Evolutionary conservation across 2,888 invertebrate genomes (phyloP), one percentile per base, ranked within the genome.

Genomic region (Noctua comes): DNA sequence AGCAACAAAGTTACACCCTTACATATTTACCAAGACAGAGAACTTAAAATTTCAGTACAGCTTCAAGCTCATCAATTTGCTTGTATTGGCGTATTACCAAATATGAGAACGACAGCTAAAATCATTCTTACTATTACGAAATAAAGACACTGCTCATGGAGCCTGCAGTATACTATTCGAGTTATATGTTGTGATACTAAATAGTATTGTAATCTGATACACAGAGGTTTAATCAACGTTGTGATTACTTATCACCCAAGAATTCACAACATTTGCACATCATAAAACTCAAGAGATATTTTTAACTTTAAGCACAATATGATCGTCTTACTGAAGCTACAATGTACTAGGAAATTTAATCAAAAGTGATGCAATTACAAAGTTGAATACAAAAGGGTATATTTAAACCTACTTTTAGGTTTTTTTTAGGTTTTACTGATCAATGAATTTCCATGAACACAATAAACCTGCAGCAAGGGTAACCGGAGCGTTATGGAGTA

Each of bases 401-500:
- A 48, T 40, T 11, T 7, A n/a, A 48, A 21, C 40, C 24, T 31
- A 40, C n/a, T 27, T 40, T 54, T 54, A 40, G 10, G 24, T 27
- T 11, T 51, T 31, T 27, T 40, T 54, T 54, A 40, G 10, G 24
- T 27, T 11, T 51, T 31, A 74, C 54, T 54, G 70, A 48, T 48
- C 54, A 65, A n/a, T 48, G n/a, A 43, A 27, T 51, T 54, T 62
- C 46, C 24, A 51, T 18, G 4, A 72, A 46, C 54, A 46, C 24
- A 65, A 54, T 74, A 79, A 54, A 65, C 43, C 51, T 71, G 51
- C 16, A 66, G 66, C 31, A 62, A 31, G 13, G n/a, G 10, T n/a
- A 59, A 43, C 51, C 18, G 21, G 76, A 68, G 69, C 65, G n/a
- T 59, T 68, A 27, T 75, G 18, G 65, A 66, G 48, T 69, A 77